These are phyloP conservation scores for Drepana arcuata DNA, from an alignment of 1,140 invertebrate species.

Conservation along the genomic window DNA sequence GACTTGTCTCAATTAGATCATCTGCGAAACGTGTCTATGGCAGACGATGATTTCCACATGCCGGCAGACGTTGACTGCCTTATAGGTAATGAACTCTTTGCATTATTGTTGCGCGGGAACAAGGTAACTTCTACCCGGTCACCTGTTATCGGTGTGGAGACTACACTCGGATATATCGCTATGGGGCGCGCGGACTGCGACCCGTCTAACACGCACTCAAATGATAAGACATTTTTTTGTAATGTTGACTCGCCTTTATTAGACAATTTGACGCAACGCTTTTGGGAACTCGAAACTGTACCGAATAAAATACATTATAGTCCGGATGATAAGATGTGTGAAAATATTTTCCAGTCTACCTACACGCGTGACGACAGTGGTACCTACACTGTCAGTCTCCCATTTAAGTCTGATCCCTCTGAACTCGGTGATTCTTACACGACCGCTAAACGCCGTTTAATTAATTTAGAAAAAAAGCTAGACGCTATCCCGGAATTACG, in stretches of 20 bases:
- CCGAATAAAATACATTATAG: not conserved
- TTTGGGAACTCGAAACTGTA: not conserved
- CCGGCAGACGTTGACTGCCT: too few relatives aligned
- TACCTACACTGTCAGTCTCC: slow-evolving; percentile 1
- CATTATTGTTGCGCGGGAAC: not conserved
- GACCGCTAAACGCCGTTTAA: slow-evolving; percentile 2
- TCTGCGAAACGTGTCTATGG: too few relatives aligned
- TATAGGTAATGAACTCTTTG: too few relatives aligned
- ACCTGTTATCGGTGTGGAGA: not conserved
- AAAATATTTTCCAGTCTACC: not conserved
- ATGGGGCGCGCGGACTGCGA: too few relatives aligned
- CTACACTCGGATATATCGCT: too few relatives aligned
- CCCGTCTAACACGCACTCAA: too few relatives aligned
- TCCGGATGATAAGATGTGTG: not conserved
- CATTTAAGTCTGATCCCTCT: not conserved
- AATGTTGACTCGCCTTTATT: not conserved
- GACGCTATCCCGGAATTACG: too few relatives aligned
- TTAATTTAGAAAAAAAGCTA: slow-evolving; percentile 2
- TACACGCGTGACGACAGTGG: slow-evolving; percentile 1
- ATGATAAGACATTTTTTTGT: not conserved
- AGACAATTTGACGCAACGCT: not conserved
- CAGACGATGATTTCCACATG: too few relatives aligned
- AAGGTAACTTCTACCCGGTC: not conserved
- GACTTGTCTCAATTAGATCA: too few relatives aligned
- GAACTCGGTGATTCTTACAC: slow-evolving; percentile 2